These are phyloP conservation scores for Eublepharis macularius DNA, from an alignment of 2,113 vertebrate genomes.

Conservation along the genomic window DNA sequence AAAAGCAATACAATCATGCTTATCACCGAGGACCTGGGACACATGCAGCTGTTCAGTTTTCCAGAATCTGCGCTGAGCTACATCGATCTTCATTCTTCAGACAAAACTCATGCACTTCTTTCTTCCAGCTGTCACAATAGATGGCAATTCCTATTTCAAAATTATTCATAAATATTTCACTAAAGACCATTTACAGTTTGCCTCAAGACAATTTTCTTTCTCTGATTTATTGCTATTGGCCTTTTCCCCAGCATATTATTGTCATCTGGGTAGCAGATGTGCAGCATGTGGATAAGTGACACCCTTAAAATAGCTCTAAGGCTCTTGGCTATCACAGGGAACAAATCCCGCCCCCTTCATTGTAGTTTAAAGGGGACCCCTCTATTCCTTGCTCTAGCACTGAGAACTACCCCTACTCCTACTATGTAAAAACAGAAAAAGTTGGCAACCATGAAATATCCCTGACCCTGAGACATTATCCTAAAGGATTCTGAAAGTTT, in stretches of 20 bases:
- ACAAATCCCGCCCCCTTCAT: not conserved
- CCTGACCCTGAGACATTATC: not conserved
- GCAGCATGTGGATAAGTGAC: conserved; percentile 24
- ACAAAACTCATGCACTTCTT: not conserved
- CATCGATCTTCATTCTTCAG: conserved; percentile 21
- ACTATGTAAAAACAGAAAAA: not conserved
- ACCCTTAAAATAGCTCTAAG: conserved; percentile 29
- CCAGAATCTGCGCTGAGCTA: not conserved
- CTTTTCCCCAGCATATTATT: conserved; percentile 7
- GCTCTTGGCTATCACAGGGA: not conserved
- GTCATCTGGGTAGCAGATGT: conserved; percentile 3
- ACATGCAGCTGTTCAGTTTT: not conserved
- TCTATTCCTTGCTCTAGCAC: not conserved
- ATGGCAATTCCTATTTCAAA: conserved; percentile 36
- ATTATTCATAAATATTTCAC: conserved; percentile 49
- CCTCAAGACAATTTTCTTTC: conserved; percentile 29
- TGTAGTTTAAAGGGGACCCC: not conserved
- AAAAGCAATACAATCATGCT: conserved; percentile 15
- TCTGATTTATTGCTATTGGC: conserved; percentile 38
- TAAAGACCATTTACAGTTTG: conserved; percentile 33
- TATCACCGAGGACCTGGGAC: conserved; percentile 4
- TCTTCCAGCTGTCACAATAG: conserved; percentile 25
- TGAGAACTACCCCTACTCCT: not conserved
- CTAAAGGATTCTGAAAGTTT: not conserved
- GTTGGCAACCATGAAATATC: not conserved